Evolutionary conservation across 2,797 vertebrate genomes (phyloP).

Genomic region (Nothura maculosa): DNA sequence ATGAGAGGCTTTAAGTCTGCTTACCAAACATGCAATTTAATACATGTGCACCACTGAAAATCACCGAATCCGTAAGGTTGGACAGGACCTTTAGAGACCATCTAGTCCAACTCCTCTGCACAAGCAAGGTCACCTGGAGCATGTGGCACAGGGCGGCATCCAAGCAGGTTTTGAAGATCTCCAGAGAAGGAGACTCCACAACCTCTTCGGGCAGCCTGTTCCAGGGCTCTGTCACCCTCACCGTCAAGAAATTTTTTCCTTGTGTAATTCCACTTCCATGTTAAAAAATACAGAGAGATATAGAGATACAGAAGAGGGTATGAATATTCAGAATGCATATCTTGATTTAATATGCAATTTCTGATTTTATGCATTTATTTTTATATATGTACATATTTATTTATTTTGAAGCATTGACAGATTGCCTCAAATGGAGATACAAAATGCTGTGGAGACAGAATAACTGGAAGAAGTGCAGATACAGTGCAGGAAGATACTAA

Average conservation of each 20-base stretch:
- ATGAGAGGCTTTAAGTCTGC: background rate
- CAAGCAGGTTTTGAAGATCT: too few species aligned
- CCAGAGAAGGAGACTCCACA: too few species aligned
- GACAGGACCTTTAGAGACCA: too few species aligned
- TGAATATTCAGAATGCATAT: background rate
- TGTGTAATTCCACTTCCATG: background rate
- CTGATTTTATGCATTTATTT: background rate
- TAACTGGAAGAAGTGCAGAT: background rate
- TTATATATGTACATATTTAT: background rate
- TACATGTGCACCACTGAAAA: background rate
- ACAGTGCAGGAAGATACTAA: background rate
- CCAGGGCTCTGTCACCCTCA: too few species aligned
- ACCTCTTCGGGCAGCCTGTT: too few species aligned
- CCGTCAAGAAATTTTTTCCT: too few species aligned
- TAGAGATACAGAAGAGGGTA: background rate
- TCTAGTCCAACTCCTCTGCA: too few species aligned
- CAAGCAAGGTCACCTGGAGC: too few species aligned
- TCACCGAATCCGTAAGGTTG: too few species aligned
- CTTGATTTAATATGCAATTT: background rate
- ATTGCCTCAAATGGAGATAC: background rate
- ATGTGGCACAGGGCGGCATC: too few species aligned
- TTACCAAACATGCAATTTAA: background rate
- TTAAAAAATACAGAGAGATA: background rate
- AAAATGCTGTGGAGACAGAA: background rate
- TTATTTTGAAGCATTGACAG: background rate